phyloP scores from a whole-genome alignment of 2,797 vertebrate genomes.

The Cyprinella venusta region DNA sequence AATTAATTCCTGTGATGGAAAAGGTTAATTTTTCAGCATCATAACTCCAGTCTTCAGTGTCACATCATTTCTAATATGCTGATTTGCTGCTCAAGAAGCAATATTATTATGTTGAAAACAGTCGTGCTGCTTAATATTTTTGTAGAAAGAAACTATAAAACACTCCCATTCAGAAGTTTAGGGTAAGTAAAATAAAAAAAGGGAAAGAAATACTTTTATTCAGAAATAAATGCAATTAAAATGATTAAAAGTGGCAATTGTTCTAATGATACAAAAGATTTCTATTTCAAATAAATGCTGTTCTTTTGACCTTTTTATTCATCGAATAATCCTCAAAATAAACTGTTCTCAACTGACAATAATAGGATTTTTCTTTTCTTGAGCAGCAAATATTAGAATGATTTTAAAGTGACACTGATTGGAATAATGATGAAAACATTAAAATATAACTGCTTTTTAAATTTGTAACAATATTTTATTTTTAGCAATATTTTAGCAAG shows the following conservation, averaged over 20 bases:
- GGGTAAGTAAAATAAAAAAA: neutral
- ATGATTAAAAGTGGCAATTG: neutral
- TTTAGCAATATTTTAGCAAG: neutral
- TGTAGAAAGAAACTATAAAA: neutral
- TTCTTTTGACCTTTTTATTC: no score
- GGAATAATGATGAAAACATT: neutral
- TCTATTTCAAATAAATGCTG: no score
- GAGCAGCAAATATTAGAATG: neutral
- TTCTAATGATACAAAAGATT: no score
- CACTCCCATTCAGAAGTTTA: neutral
- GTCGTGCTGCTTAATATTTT: neutral
- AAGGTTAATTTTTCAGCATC: neutral
- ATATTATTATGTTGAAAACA: neutral
- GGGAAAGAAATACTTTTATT: neutral
- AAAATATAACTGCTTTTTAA: neutral
- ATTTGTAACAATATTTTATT: neutral
- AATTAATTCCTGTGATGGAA: neutral
- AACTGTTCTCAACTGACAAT: neutral
- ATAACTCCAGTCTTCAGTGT: neutral
- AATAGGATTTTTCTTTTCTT: neutral
- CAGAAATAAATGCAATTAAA: neutral
- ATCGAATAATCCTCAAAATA: neutral
- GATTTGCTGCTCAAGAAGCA: neutral
- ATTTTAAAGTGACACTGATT: neutral
- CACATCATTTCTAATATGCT: neutral